Evolutionary conservation across 2,113 vertebrate species (phyloP).

Genomic region (Spizaetus ornatus): DNA sequence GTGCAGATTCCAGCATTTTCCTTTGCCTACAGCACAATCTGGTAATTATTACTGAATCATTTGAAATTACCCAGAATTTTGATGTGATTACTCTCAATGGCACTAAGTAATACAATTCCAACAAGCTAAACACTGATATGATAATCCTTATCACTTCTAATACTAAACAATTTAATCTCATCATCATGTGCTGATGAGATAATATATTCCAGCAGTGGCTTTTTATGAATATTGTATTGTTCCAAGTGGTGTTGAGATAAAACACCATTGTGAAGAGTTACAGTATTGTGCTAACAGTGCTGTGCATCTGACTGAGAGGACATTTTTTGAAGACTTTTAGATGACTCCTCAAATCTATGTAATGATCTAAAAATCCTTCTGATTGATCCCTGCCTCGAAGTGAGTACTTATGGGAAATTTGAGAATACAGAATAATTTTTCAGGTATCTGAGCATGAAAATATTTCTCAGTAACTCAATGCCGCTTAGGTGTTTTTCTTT

Average conservation of each 20-base stretch:
- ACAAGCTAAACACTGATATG: not conserved
- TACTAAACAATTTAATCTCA: constrained; percentile 22
- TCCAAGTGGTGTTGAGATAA: not conserved
- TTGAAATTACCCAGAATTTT: constrained; percentile 26
- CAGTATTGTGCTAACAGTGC: not conserved
- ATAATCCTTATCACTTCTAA: constrained; percentile 22
- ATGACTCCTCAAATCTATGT: not conserved
- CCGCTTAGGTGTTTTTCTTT: not conserved
- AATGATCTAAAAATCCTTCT: not conserved
- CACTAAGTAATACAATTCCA: not conserved
- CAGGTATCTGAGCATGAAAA: not conserved
- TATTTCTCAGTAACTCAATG: not conserved
- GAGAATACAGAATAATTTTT: not conserved
- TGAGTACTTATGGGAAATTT: not conserved
- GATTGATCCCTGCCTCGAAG: not conserved
- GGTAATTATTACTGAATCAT: constrained; percentile 6
- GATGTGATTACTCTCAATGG: not conserved
- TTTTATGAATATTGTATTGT: constrained; percentile 10
- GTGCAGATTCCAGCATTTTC: not conserved
- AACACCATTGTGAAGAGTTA: not conserved
- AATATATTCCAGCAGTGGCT: constrained; percentile 3
- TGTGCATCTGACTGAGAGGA: not conserved
- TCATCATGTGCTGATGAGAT: constrained; percentile 21
- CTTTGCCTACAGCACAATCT: not conserved
- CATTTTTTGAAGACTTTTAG: not conserved